phyloP scores from a whole-genome alignment of 2,113 vertebrate genomes.

The Engystomops pustulosus region DNA sequence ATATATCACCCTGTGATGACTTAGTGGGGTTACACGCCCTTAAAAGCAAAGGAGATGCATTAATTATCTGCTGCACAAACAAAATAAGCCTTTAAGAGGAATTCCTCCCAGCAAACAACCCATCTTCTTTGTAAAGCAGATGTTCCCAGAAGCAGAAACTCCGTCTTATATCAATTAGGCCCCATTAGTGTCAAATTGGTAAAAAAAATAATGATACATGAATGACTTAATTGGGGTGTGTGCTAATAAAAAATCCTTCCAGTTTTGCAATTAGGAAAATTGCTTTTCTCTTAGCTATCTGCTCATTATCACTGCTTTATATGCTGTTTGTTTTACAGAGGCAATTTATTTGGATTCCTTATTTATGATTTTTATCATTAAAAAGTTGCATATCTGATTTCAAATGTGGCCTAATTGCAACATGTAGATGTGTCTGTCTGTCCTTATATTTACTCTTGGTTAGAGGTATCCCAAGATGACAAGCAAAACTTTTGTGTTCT shows the following conservation, averaged over 20 bases:
- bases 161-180: slow-evolving; percentile 38
- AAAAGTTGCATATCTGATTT: too few species aligned
- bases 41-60: slow-evolving; percentile 45
- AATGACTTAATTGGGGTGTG: slow-evolving; percentile 16
- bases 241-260: neutral
- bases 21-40: slow-evolving; percentile 20
- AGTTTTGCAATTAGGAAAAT: neutral
- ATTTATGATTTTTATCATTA: neutral
- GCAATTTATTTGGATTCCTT: neutral
- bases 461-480: too few species aligned
- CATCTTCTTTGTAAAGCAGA: slow-evolving; percentile 12
- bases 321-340: neutral
- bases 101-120: slow-evolving; percentile 43
- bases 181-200: slow-evolving; percentile 48
- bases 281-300: too few species aligned
- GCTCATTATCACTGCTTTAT: neutral
- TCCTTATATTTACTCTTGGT: too few species aligned
- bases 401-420: too few species aligned
- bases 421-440: too few species aligned
- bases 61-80: slow-evolving; percentile 50
- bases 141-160: slow-evolving; percentile 44
- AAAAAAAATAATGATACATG: slow-evolving; percentile 34
- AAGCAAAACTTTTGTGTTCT: too few species aligned
- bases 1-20: slow-evolving; percentile 31
- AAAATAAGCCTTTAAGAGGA: slow-evolving; percentile 54